Conservation (phyloP, 2,888 invertebrate genomes). For the Physocephala rufipes region DNA sequence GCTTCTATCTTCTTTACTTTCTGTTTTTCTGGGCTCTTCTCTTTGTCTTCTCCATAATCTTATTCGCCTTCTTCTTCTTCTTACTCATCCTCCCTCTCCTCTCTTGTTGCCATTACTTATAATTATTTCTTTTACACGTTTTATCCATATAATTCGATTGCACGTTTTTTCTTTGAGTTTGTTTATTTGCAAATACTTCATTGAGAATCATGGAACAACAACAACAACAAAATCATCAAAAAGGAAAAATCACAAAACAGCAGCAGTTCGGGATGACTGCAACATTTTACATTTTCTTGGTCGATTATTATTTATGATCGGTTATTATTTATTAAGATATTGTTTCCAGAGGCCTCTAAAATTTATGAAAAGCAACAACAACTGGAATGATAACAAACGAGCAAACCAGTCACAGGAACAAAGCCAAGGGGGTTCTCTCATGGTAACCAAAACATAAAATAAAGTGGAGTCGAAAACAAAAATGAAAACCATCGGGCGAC, state of each 20-base stretch:
- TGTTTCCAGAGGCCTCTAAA: slow-evolving; percentile 44
- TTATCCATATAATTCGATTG: not conserved
- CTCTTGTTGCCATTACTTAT: no score
- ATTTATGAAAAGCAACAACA: slow-evolving; percentile 15
- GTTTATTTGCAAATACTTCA: slow-evolving; percentile 41
- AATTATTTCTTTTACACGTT: no score
- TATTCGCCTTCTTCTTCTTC: not conserved
- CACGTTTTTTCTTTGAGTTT: slow-evolving; percentile 29
- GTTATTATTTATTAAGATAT: slow-evolving; percentile 62
- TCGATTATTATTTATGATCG: slow-evolving; percentile 61
- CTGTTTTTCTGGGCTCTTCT: not conserved
- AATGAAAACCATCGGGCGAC: slow-evolving; percentile 31
- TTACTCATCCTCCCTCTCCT: no score
- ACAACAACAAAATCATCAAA: not conserved
- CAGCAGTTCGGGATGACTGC: slow-evolving; percentile 40
- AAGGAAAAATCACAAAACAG: not conserved
- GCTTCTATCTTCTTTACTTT: no score
- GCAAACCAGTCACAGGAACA: slow-evolving; percentile 13
- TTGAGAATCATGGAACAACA: not conserved
- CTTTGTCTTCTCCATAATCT: slow-evolving; percentile 10
- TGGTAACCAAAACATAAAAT: not conserved
- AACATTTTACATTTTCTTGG: slow-evolving; percentile 55
- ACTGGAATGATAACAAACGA: slow-evolving; percentile 29
- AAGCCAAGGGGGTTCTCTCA: no score
- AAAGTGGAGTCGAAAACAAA: slow-evolving; percentile 15